phyloP scores from a whole-genome alignment of 2,113 vertebrate species.

The Amphiprion percula region DNA sequence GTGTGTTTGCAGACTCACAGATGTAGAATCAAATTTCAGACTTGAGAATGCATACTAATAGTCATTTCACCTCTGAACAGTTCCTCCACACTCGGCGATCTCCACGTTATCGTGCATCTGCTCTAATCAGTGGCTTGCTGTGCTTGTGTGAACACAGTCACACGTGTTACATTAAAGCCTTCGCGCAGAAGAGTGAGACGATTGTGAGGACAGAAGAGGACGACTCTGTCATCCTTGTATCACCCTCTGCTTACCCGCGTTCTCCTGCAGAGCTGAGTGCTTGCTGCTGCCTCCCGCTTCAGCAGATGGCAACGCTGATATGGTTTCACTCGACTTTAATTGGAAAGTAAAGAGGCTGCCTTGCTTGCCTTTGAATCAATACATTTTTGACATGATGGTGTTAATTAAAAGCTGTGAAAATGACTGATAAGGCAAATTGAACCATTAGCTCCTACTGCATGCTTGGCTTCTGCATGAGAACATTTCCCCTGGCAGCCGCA shows the following conservation, averaged over 20 bases:
- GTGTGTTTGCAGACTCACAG: conserved; percentile 6
- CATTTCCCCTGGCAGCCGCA: not conserved
- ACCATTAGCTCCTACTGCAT: conserved; percentile 29
- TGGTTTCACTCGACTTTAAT: conserved; percentile 66
- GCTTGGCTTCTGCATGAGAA: conserved; percentile 34
- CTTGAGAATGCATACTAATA: conserved; percentile 36
- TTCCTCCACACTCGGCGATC: conserved; percentile 19
- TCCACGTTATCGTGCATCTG: conserved; percentile 24
- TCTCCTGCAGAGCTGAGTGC: conserved; percentile 17
- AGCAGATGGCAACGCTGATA: conserved; percentile 74
- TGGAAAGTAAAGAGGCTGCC: conserved; percentile 63
- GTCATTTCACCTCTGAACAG: conserved; percentile 16
- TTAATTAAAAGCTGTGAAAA: conserved; percentile 75
- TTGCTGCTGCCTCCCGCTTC: conserved; percentile 45
- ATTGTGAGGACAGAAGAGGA: conserved; percentile 32
- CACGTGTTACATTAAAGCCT: conserved; percentile 42
- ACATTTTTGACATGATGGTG: conserved; percentile 55
- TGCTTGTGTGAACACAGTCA: conserved; percentile 49
- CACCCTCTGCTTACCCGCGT: conserved; percentile 7
- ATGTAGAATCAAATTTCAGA: conserved; percentile 37
- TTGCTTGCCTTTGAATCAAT: conserved; percentile 62
- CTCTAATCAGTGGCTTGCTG: conserved; percentile 40
- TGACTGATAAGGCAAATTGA: conserved; percentile 62
- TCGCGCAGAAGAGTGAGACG: conserved; percentile 17
- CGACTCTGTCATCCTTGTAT: conserved; percentile 42